Percentiles rank a stretch among this genome's conserved stretches.
Evolutionary conservation across 2,888 invertebrate species (phyloP).

Genomic region (Mystacides longicornis): DNA sequence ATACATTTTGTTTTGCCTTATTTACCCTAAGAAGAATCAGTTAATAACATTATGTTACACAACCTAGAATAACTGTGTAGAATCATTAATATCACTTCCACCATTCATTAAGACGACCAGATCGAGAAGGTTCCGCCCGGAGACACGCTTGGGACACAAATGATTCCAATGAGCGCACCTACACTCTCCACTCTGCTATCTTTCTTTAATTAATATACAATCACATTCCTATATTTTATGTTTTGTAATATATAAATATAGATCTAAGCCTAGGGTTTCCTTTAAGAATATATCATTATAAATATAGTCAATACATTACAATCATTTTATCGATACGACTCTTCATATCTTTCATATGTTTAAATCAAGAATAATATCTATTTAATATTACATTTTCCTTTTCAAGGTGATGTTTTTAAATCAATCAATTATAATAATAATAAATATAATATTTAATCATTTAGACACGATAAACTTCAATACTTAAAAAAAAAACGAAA

Average conservation of each 20-base stretch:
- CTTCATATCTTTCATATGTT: constrained; percentile 26
- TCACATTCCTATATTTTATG: constrained; percentile 19
- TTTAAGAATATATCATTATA: constrained; percentile 26
- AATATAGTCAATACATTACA: constrained; percentile 21
- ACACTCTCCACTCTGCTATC: too few relatives aligned
- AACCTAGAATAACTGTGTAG: background rate
- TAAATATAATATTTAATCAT: constrained; percentile 1
- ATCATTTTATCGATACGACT: constrained; percentile 25
- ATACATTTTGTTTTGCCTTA: too few relatives aligned
- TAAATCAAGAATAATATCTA: constrained; percentile 19
- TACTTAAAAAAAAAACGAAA: too few relatives aligned
- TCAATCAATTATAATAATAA: constrained; percentile 23
- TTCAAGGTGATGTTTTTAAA: constrained; percentile 26
- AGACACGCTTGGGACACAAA: too few relatives aligned
- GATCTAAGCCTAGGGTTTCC: constrained; percentile 16
- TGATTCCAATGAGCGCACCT: too few relatives aligned
- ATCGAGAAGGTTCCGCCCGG: too few relatives aligned
- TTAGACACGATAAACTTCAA: too few relatives aligned
- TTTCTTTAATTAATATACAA: background rate
- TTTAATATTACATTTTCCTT: constrained; percentile 27
- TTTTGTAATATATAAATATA: too few relatives aligned
- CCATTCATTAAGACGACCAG: too few relatives aligned
- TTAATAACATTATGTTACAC: background rate
- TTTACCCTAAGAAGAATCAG: too few relatives aligned
- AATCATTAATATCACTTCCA: background rate